Evolutionary conservation across 2,888 invertebrate species (phyloP), one percentile per base, ranked within the genome.

Genomic region (Schrankia costaestrigalis): DNA sequence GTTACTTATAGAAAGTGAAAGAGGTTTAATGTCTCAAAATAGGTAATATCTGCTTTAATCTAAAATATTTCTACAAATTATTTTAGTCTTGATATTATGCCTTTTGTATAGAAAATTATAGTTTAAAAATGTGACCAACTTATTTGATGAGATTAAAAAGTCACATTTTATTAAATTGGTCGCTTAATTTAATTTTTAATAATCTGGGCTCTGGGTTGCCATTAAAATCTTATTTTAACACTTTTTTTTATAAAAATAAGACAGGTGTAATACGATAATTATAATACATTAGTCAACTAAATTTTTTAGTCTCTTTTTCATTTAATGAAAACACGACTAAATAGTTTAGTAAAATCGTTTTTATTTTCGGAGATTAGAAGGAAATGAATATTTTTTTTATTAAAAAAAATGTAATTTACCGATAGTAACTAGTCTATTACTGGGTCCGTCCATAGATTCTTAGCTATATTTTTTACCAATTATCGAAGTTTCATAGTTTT

Each of bases 121-220:
- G 24, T 24, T 26, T 14, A 23, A 26, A 36, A 35, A 42, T 35
- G 11, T n/a, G n/a, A n/a, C n/a, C n/a, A n/a, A n/a, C n/a, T n/a
- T n/a, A n/a, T n/a, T n/a, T n/a, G n/a, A n/a, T n/a, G n/a, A n/a
- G n/a, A n/a, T n/a, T n/a, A n/a, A n/a, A n/a, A n/a, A n/a, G n/a
- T n/a, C n/a, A n/a, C n/a, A n/a, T n/a, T n/a, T n/a, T n/a, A n/a
- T n/a, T n/a, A n/a, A n/a, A n/a, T n/a, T n/a, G n/a, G n/a, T n/a
- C n/a, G n/a, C n/a, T 51, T 59, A 52, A 45, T 53, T 54, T 53
- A 54, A 56, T 56, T 55, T 58, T 58, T 55, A 51, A 48, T 63
- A 54, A 48, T 56, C 54, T 55, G 70, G 73, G 71, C 71, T 67
- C 69, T 56, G 70, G 74, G 72, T 71, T 71, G 76, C 73, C 71